Conservation (phyloP, 2,113 vertebrate genomes). For the Muntiacus reevesi region DNA sequence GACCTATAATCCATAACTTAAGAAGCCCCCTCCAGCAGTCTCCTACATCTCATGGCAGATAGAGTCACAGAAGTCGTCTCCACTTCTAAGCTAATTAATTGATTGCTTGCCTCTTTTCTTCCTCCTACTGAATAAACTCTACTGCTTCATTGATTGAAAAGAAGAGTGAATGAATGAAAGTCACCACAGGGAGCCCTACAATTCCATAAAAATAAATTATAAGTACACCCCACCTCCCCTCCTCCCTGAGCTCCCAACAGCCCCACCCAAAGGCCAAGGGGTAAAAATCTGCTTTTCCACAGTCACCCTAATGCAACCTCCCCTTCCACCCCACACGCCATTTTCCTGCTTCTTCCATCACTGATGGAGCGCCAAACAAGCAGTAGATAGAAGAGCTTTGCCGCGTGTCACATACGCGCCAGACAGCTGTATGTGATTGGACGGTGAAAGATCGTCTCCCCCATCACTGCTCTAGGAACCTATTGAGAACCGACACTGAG, state of each 20-base stretch:
- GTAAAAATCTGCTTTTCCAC: background rate
- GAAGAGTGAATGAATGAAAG: background rate
- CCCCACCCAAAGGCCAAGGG: background rate
- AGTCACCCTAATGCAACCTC: background rate
- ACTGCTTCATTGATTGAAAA: background rate
- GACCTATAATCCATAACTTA: background rate
- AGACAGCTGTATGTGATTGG: too few relatives aligned
- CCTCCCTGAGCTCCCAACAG: background rate
- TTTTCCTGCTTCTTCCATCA: background rate
- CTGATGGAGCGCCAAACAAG: background rate
- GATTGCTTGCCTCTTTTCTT: background rate
- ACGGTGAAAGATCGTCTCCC: background rate
- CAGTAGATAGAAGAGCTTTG: background rate
- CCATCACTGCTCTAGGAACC: background rate
- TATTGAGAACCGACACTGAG: background rate
- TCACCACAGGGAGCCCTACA: background rate
- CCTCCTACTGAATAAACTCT: background rate
- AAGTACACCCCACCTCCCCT: background rate
- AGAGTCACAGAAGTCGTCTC: background rate
- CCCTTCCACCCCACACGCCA: background rate
- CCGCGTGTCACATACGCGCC: background rate
- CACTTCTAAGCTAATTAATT: background rate
- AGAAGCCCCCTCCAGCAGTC: background rate
- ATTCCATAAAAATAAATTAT: background rate
- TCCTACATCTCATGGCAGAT: background rate